These are phyloP conservation scores for Cyprinodon variegatus DNA, from an alignment of 2,113 vertebrate genomes.

Conservation along the genomic window DNA sequence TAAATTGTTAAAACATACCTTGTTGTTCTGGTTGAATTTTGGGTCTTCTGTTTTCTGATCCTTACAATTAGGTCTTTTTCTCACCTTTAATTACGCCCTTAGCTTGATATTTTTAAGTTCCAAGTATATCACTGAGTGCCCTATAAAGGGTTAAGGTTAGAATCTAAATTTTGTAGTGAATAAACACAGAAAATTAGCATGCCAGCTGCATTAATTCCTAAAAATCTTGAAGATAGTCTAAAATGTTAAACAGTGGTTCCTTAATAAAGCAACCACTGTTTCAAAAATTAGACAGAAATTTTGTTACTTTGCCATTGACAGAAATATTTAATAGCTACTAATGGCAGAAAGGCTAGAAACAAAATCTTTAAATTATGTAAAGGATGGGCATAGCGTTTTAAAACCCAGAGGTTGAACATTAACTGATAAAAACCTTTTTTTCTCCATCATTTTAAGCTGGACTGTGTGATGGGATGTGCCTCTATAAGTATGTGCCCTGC, in stretches of 20 bases:
- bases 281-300: not conserved
- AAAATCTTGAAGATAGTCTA: not conserved
- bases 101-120: no score
- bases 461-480: slow-evolving; percentile 54
- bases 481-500: slow-evolving; percentile 59
- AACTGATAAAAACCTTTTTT: slow-evolving; percentile 2
- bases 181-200: not conserved
- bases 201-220: no score
- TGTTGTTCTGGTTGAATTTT: no score
- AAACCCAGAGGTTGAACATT: not conserved
- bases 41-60: no score
- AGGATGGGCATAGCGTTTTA: not conserved
- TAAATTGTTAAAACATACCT: no score
- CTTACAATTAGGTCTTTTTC: no score
- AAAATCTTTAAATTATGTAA: not conserved
- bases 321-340: not conserved
- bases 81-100: no score
- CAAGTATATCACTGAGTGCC: no score
- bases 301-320: not conserved
- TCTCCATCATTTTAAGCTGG: slow-evolving; percentile 22
- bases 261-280: not conserved
- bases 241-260: not conserved
- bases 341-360: not conserved
- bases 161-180: not conserved
- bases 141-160: not conserved